These are phyloP conservation scores for Hippopotamus amphibius DNA, from an alignment of 2,113 vertebrate species.

Conservation along the genomic window DNA sequence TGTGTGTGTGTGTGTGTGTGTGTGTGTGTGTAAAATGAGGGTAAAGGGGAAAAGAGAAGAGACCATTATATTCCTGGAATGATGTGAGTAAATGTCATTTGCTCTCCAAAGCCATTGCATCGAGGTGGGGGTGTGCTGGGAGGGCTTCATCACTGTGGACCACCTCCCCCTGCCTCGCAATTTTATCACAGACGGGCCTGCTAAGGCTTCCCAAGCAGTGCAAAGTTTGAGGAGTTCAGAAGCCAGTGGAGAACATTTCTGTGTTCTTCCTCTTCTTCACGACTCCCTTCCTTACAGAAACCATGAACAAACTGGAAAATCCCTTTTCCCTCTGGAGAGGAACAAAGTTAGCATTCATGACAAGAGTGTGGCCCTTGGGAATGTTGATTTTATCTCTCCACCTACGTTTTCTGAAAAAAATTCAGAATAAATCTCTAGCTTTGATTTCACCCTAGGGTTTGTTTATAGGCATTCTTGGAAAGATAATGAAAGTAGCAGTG, in stretches of 20 bases:
- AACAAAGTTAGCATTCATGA: background rate
- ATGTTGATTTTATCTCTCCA: background rate
- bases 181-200: background rate
- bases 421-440: background rate
- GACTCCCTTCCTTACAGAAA: background rate
- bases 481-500: conserved; percentile 49
- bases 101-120: too few relatives aligned
- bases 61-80: background rate
- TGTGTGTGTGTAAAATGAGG: background rate
- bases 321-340: background rate
- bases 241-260: background rate
- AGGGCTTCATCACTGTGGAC: background rate
- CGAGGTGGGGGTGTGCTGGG: too few relatives aligned
- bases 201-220: background rate
- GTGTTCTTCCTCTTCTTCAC: background rate
- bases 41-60: background rate
- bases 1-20: background rate
- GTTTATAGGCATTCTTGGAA: conserved; percentile 67
- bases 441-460: conserved; percentile 38
- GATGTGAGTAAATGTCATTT: background rate
- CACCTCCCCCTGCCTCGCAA: too few relatives aligned
- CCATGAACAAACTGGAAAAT: background rate
- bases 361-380: background rate
- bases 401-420: background rate
- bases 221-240: background rate